Conservation (phyloP, 2,113 vertebrate genomes). For the Dolichallabes microphthalmus region DNA sequence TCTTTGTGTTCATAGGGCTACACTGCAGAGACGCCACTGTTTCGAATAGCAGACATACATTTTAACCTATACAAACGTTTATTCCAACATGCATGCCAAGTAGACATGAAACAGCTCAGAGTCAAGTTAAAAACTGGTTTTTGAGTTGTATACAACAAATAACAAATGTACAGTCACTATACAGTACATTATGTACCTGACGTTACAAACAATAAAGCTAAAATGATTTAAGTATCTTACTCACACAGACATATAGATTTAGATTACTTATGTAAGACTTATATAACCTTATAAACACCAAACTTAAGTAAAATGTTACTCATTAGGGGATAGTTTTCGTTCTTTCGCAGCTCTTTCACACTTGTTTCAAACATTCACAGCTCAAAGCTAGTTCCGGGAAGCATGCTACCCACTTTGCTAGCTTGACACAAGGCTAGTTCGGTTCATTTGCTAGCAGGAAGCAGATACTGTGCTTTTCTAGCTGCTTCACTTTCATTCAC, state of each 20-base stretch:
- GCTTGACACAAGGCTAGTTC: background rate
- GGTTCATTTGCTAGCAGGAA: background rate
- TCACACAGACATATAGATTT: background rate
- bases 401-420: background rate
- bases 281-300: background rate
- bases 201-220: background rate
- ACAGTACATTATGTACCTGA: background rate
- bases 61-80: too few relatives aligned
- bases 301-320: background rate
- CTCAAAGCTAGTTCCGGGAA: background rate
- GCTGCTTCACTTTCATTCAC: background rate
- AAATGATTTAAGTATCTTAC: background rate
- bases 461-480: background rate
- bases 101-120: too few relatives aligned
- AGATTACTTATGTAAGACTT: background rate
- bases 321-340: too few relatives aligned
- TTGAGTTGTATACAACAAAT: too few relatives aligned
- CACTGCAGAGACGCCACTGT: too few relatives aligned
- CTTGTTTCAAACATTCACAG: too few relatives aligned
- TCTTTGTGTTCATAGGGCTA: too few relatives aligned
- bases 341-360: too few relatives aligned
- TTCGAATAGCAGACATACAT: too few relatives aligned
- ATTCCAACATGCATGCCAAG: too few relatives aligned
- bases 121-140: too few relatives aligned
- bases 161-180: too few relatives aligned